Evolutionary conservation across 1,140 invertebrate species (phyloP), one percentile per base, ranked within the genome.

Genomic region (Pogonomyrmex californicus): DNA sequence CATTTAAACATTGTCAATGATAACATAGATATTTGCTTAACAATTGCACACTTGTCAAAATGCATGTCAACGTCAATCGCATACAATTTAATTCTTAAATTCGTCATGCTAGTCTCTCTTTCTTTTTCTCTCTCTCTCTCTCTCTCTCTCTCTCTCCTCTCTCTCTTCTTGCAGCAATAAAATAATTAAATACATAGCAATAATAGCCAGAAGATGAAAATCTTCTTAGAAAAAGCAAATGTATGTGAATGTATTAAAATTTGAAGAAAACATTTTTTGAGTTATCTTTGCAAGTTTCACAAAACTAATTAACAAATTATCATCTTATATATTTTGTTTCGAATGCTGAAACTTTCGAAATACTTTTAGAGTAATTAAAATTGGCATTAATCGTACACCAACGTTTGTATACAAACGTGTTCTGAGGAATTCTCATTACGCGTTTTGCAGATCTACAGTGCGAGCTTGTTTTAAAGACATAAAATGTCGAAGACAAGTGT

Each of bases 41-140:
- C 49, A 41, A 71, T 58, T 58, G 30, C 51, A 10, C 23, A n/a
- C 56, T 70, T 41, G 30, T 81, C n/a, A 47, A 66, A 23, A 54
- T 38, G 10, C 17, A 49, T 4, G 17, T 63, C 23, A n/a, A 68
- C 12, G 63, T 79, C 62, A 54, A 66, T 78, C 47, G 77, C 33
- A n/a, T 68, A 38, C 77, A 17, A 68, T 79, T 79, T 54, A 54
- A 60, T 14, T 81, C 47, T 81, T 68, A 54, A 68, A 70, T 68
- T 49, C 44, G 6, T 33, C 33, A 12, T 7, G 1, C 9, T n/a
- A n/a, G n/a, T n/a, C n/a, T n/a, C n/a, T n/a, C n/a, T n/a, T 23
- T 23, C 23, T 23, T 23, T 0, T 23, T 23, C 23, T 23, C 23
- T 23, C 23, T 23, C 23, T 23, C 23, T 23, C 23, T 23, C 23